These are phyloP conservation scores for Smittia sp. DNA, from an alignment of 2,888 invertebrate genomes.

Conservation along the genomic window DNA sequence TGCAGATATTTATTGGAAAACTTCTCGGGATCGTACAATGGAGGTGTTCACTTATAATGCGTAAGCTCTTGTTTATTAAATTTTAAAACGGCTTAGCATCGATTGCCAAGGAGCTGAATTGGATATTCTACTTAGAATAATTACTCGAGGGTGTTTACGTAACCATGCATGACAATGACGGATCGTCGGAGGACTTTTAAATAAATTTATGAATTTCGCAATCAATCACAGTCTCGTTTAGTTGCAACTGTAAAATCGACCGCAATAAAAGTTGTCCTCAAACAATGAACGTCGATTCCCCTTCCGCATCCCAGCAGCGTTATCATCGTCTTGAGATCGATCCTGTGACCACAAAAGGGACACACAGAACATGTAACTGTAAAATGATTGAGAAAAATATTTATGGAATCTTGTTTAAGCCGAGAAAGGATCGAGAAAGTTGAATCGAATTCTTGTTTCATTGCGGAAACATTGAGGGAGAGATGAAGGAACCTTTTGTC, in stretches of 20 bases:
- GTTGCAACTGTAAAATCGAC: conserved; percentile 2
- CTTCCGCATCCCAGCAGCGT: background rate
- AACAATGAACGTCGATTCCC: background rate
- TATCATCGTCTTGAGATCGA: conserved; percentile 21
- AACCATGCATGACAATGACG: conserved; percentile 23
- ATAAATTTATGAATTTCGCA: background rate
- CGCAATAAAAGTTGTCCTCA: conserved; percentile 15
- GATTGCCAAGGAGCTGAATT: background rate
- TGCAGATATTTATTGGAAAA: conserved; percentile 13
- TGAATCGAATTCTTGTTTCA: conserved; percentile 33
- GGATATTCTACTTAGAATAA: background rate
- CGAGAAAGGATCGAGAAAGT: background rate
- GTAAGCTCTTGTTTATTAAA: conserved; percentile 4
- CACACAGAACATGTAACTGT: conserved; percentile 7
- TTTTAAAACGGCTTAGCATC: background rate
- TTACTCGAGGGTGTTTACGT: conserved; percentile 28
- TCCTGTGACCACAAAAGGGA: conserved; percentile 23
- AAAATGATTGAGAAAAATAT: conserved; percentile 29
- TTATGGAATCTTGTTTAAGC: background rate
- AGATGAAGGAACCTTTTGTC: background rate
- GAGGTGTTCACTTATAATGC: conserved; percentile 20
- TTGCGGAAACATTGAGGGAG: conserved; percentile 34
- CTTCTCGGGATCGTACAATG: background rate
- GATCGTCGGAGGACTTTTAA: conserved; percentile 10
- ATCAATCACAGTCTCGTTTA: conserved; percentile 34